A percentile compares a stretch with the other conserved stretches of the same genome.
These are phyloP conservation scores for Leptopilina boulardi DNA, from an alignment of 1,140 invertebrate species.

Conservation along the genomic window DNA sequence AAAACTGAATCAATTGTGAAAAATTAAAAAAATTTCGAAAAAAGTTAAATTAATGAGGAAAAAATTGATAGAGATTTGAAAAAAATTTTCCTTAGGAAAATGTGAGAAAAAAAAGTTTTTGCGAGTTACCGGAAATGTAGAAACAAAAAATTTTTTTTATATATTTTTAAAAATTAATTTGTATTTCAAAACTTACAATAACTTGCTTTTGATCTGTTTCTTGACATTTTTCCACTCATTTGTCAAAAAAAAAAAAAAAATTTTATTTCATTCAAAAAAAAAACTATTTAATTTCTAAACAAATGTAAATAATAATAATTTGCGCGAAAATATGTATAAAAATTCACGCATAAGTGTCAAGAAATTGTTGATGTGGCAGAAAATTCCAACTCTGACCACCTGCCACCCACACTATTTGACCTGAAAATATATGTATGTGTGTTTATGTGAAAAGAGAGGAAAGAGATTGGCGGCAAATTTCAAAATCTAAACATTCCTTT, in stretches of 20 bases:
- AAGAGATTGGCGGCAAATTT: constrained; percentile 3
- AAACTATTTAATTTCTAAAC: not conserved
- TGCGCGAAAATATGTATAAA: not conserved
- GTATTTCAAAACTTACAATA: not conserved
- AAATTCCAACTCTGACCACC: not conserved
- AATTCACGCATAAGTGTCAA: not conserved
- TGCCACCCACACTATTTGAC: not conserved
- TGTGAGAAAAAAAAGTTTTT: too few species aligned
- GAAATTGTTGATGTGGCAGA: constrained; percentile 22
- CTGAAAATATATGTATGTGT: not conserved
- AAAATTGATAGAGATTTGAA: too few species aligned
- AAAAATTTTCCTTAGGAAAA: too few species aligned
- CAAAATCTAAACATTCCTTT: not conserved
- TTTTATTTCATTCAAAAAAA: not conserved
- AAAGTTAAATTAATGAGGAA: too few species aligned
- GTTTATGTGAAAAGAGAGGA: too few species aligned
- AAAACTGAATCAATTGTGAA: too few species aligned
- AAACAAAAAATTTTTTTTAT: too few species aligned
- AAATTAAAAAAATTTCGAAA: too few species aligned
- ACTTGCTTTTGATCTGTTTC: constrained; percentile 1
- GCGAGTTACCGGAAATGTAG: too few species aligned
- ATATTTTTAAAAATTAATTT: not conserved
- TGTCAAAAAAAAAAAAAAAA: not conserved
- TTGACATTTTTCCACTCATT: not conserved
- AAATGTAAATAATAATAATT: not conserved